A percentile compares a stretch with the other conserved stretches of the same genome.
phyloP scores from a whole-genome alignment of 2,888 invertebrate genomes.

The Pseudococcus viburni region DNA sequence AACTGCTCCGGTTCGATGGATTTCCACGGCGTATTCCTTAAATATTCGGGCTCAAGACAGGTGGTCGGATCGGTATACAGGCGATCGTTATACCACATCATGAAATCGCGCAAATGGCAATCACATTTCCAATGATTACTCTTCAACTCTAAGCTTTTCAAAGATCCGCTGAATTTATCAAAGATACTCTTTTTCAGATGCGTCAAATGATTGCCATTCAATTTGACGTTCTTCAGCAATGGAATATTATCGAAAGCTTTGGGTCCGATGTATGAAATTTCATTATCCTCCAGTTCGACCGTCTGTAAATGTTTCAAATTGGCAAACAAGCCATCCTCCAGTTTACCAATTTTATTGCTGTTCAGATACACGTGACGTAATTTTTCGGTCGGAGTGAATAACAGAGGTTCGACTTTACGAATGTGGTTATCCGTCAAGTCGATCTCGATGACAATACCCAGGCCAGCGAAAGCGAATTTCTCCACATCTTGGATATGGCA shows the following conservation, averaged over 20 bases:
- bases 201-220: constrained; percentile 79
- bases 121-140: constrained; percentile 93
- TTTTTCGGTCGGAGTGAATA: constrained; percentile 81
- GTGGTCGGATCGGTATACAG: constrained; percentile 83
- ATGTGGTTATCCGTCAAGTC: constrained; percentile 83
- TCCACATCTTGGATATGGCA: constrained; percentile 83
- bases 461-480: constrained; percentile 81
- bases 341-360: constrained; percentile 81
- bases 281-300: constrained; percentile 84
- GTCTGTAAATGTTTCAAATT: constrained; percentile 82
- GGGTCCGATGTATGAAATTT: constrained; percentile 79
- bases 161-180: constrained; percentile 76
- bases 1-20: constrained; percentile 76
- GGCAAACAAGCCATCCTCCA: constrained; percentile 84
- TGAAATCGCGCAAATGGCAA: constrained; percentile 84
- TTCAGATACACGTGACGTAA: constrained; percentile 82
- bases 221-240: constrained; percentile 78
- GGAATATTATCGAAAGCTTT: constrained; percentile 82
- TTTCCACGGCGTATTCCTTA: constrained; percentile 82
- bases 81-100: constrained; percentile 80
- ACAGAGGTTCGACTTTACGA: constrained; percentile 72
- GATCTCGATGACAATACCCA: constrained; percentile 76
- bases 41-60: constrained; percentile 80
- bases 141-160: constrained; percentile 82
- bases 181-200: constrained; percentile 75